Evolutionary conservation across 2,888 invertebrate species (phyloP), one percentile per base, ranked within the genome.

Genomic region (Cheilosia pagana): DNA sequence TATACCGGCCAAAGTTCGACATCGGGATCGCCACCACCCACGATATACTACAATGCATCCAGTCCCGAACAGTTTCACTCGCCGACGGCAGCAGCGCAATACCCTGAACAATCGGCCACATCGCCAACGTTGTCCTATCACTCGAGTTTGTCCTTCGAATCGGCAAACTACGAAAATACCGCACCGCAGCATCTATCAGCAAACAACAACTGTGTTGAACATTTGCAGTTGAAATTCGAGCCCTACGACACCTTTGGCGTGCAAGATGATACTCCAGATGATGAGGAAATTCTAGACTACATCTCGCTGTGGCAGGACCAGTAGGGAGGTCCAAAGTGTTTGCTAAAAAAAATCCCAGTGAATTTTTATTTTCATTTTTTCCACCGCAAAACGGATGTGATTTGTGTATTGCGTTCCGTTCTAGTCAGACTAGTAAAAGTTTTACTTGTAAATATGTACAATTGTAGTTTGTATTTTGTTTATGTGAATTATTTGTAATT

Each of bases 281-380:
- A 97, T 91, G 97, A 98, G 92, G 97, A 97, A 90, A 94, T 98
- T 25, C 93, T 98, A 50, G 97, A 98, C 87, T 91, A 91, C 63
- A 91, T 91, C 41, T 91, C 90, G 12, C 77, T 90, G 82, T 91
- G 91, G 91, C 91, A 91, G 88, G 90, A 91, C 81, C 91, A 91
- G 78, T 90, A 85, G 70, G 63, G 21, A 35, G 31, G 21, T 39
- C 31, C 16, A 39, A 43, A 41, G 55, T 59, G 57, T 62, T 71
- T 59, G 12, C 68, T 55, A 67, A 28, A 28, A n/a, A n/a, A n/a
- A n/a, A n/a, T n/a, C n/a, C 71, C 75, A 85, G 81, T 85, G 81
- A 65, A 62, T 67, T 65, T 70, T 63, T 68, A 62, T 71, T 62
- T 68, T 68, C 52, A 12, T 45, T 71, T 85, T 68, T 72, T 85